A percentile compares a stretch with the other conserved stretches of the same genome.
Evolutionary conservation across 2,888 invertebrate genomes (phyloP).

Genomic region (Gasteruption jaculator): DNA sequence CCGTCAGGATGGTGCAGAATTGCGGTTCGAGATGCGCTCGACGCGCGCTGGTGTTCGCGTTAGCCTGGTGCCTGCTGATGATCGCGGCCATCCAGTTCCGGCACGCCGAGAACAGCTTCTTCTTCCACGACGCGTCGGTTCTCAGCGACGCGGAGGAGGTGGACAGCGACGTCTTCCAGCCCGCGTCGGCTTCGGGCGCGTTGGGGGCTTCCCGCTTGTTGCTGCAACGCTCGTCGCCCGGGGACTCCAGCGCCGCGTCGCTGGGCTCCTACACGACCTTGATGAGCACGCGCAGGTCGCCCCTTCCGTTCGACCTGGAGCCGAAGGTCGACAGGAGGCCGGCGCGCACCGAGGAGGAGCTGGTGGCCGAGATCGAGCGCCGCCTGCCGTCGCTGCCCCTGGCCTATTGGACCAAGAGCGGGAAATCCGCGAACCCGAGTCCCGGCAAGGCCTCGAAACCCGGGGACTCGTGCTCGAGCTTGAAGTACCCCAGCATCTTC

Average conservation of each 20-base stretch:
- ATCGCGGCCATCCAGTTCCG: slow-evolving; percentile 50
- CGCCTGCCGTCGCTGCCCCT: slow-evolving; percentile 81
- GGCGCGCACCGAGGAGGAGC: slow-evolving; percentile 66
- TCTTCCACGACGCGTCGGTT: no score
- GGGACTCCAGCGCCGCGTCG: slow-evolving; percentile 27
- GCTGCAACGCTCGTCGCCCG: slow-evolving; percentile 52
- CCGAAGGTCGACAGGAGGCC: slow-evolving; percentile 61
- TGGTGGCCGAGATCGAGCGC: slow-evolving; percentile 73
- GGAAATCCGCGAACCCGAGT: slow-evolving; percentile 51
- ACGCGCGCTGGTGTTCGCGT: slow-evolving; percentile 50
- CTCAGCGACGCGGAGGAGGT: slow-evolving; percentile 28
- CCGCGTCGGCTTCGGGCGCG: slow-evolving; percentile 22
- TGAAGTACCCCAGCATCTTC: slow-evolving; percentile 77
- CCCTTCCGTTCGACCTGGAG: slow-evolving; percentile 53
- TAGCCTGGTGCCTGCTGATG: slow-evolving; percentile 53
- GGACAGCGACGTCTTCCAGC: neutral
- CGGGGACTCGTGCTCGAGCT: slow-evolving; percentile 60
- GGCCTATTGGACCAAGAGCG: slow-evolving; percentile 79
- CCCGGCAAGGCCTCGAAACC: slow-evolving; percentile 16
- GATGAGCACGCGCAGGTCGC: slow-evolving; percentile 32
- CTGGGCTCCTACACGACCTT: slow-evolving; percentile 25
- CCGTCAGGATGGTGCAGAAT: slow-evolving; percentile 34
- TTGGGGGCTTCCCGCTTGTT: slow-evolving; percentile 52
- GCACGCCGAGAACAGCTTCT: slow-evolving; percentile 39
- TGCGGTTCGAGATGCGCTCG: slow-evolving; percentile 51